Evolutionary conservation across 2,888 invertebrate species (phyloP).

Genomic region (Andrena bucephala): DNA sequence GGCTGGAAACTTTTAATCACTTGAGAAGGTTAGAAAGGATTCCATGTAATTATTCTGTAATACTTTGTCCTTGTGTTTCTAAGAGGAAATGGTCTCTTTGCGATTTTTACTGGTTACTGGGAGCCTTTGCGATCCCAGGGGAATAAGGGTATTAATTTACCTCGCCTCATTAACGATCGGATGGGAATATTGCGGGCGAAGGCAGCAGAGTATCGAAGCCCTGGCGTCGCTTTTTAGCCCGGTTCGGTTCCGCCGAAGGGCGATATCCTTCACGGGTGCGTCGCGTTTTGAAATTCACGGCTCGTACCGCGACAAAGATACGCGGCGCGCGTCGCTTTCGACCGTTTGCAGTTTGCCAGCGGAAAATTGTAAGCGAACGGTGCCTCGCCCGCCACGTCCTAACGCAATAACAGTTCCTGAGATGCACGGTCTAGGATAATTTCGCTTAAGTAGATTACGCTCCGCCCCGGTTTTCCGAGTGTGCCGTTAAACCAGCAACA

Average conservation of each 20-base stretch:
- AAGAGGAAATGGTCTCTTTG: background rate
- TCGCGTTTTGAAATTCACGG: background rate
- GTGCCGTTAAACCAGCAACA: slow-evolving; percentile 32
- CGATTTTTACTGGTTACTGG: no score
- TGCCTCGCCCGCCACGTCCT: slow-evolving; percentile 4
- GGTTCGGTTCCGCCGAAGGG: background rate
- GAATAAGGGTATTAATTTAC: slow-evolving; percentile 53
- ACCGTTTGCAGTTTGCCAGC: background rate
- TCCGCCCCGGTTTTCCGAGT: slow-evolving; percentile 31
- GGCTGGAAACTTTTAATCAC: background rate
- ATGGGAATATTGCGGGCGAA: slow-evolving; percentile 15
- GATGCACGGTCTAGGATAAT: slow-evolving; percentile 43
- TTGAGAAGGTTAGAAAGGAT: background rate
- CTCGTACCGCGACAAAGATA: background rate
- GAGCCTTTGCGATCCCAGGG: slow-evolving; percentile 27
- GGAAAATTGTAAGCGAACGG: slow-evolving; percentile 25
- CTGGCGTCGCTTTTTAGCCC: background rate
- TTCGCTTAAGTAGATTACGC: slow-evolving; percentile 54
- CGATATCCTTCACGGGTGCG: background rate
- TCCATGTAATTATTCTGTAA: background rate
- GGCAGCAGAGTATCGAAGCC: background rate
- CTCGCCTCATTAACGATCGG: slow-evolving; percentile 37
- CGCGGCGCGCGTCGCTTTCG: background rate
- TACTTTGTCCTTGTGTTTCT: background rate
- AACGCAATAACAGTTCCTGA: slow-evolving; percentile 36